These are phyloP conservation scores for Spinus olivaceus DNA, from an alignment of 2,797 vertebrate species.

Conservation along the genomic window DNA sequence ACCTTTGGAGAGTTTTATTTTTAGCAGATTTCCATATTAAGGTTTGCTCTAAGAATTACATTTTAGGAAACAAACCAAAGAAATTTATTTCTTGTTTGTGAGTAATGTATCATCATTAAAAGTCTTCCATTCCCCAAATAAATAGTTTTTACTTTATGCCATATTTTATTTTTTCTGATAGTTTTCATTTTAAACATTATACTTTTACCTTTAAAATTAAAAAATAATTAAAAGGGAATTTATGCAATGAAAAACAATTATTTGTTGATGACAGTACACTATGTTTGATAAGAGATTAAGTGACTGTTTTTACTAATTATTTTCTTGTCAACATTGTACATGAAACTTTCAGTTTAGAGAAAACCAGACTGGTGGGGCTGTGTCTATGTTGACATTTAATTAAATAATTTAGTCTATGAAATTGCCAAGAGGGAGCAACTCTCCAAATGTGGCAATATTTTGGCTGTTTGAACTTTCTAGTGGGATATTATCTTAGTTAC, in stretches of 20 bases:
- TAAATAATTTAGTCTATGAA: constrained; percentile 46
- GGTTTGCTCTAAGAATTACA: neutral
- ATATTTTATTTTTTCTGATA: neutral
- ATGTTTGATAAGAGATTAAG: constrained; percentile 48
- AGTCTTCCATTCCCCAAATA: neutral
- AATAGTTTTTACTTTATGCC: neutral
- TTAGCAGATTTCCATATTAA: neutral
- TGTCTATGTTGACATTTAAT: constrained; percentile 29
- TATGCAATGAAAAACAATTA: constrained; percentile 57
- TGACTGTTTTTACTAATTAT: constrained; percentile 52
- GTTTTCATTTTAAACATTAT: constrained; percentile 18
- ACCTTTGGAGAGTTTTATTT: constrained; percentile 6
- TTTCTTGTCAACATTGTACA: constrained; percentile 49
- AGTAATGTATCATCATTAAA: neutral
- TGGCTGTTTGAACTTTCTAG: neutral
- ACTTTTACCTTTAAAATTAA: neutral
- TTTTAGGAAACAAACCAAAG: neutral
- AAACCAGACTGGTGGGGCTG: constrained; percentile 23
- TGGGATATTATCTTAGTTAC: neutral
- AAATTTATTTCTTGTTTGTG: neutral
- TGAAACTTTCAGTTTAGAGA: constrained; percentile 39
- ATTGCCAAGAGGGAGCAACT: constrained; percentile 5
- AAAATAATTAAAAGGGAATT: constrained; percentile 7
- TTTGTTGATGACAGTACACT: constrained; percentile 33
- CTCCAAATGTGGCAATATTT: constrained; percentile 18